Percentiles rank a stretch among this genome's conserved stretches.
phyloP scores from a whole-genome alignment of 2,888 invertebrate species.

The Thymelicus sylvestris region DNA sequence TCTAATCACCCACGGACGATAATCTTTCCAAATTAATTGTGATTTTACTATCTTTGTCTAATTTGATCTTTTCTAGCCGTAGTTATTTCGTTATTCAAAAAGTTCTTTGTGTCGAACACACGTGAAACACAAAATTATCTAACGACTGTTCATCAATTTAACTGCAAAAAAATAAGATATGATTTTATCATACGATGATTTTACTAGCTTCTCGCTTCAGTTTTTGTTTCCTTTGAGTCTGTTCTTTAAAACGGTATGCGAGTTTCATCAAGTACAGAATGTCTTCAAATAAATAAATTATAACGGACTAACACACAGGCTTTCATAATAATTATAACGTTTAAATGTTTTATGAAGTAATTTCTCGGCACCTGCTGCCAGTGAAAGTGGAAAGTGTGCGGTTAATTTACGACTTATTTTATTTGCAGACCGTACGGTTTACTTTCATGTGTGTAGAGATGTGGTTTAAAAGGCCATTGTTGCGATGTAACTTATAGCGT shows the following conservation, averaged over 20 bases:
- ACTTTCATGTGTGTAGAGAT: conserved; percentile 9
- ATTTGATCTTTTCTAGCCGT: too few species aligned
- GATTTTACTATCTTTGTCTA: too few species aligned
- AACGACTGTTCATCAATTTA: too few species aligned
- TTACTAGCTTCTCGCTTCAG: background rate
- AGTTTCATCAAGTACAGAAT: background rate
- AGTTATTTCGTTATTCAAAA: too few species aligned
- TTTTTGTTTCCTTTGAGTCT: background rate
- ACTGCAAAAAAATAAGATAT: too few species aligned
- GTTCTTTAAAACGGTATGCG: background rate
- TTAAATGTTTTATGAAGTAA: conserved; percentile 25
- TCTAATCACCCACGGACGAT: too few species aligned
- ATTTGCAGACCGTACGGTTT: conserved; percentile 19
- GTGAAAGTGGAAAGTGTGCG: conserved; percentile 30
- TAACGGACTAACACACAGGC: conserved; percentile 1
- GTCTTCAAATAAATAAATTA: conserved; percentile 40
- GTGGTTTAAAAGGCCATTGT: background rate
- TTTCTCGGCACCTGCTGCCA: conserved; percentile 11
- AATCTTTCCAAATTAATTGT: too few species aligned
- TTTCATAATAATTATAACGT: conserved; percentile 11
- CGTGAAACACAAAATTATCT: too few species aligned
- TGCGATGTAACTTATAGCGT: background rate
- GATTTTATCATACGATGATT: too few species aligned
- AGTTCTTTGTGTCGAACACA: too few species aligned
- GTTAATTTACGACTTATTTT: conserved; percentile 24